Evolutionary conservation across 2,113 vertebrate species (phyloP).

Genomic region (Campylomormyrus tamandua): DNA sequence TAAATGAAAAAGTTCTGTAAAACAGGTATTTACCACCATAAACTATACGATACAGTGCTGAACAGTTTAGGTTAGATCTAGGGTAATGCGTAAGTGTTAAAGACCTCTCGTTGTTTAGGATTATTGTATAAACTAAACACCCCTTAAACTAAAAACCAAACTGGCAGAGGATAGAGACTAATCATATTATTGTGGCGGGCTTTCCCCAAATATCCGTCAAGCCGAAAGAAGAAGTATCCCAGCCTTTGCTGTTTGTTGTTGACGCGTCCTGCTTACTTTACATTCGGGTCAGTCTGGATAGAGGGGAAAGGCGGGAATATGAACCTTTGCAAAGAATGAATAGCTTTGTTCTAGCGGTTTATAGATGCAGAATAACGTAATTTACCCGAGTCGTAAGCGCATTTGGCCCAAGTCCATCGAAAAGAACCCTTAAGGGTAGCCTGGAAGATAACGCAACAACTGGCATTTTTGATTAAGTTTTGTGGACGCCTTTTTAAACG

Average conservation of each 20-base stretch:
- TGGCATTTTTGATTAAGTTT: neutral
- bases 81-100: neutral
- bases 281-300: neutral
- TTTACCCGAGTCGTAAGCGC: neutral
- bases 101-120: neutral
- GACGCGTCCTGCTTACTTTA: neutral
- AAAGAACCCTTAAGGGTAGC: neutral
- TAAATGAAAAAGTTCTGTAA: neutral
- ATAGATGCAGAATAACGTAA: neutral
- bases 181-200: neutral
- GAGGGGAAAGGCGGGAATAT: neutral
- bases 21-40: neutral
- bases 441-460: neutral
- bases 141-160: neutral
- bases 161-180: neutral
- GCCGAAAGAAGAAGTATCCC: neutral
- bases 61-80: neutral
- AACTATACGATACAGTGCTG: neutral
- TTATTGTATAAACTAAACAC: neutral
- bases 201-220: neutral
- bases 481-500: neutral
- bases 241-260: neutral
- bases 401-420: neutral
- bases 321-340: neutral
- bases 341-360: neutral